phyloP scores from a whole-genome alignment of 2,888 invertebrate genomes.

The Alsophila aescularia region DNA sequence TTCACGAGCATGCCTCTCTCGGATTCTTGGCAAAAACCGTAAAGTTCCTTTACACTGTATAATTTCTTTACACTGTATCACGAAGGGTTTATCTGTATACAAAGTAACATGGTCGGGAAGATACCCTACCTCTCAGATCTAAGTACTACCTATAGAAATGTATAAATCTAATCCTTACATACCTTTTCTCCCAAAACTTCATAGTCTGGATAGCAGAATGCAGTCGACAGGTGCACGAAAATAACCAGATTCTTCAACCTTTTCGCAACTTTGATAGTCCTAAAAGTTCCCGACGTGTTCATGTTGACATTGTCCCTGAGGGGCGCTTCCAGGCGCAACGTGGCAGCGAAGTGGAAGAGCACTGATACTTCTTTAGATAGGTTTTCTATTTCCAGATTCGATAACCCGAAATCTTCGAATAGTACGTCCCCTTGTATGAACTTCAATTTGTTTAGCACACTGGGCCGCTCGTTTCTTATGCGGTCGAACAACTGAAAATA shows the following conservation, averaged over 20 bases:
- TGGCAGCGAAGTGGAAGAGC: conserved; percentile 97
- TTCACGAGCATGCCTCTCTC: no score
- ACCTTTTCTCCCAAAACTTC: conserved; percentile 73
- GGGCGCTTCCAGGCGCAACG: conserved; percentile 94
- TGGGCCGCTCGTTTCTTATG: conserved; percentile 86
- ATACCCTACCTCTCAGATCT: no score
- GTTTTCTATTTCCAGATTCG: conserved; percentile 81
- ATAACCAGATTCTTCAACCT: conserved; percentile 89
- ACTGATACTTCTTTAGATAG: conserved; percentile 89
- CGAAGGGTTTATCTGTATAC: no score
- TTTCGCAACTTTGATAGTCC: conserved; percentile 90
- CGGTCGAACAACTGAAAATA: conserved; percentile 87
- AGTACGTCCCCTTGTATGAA: conserved; percentile 90
- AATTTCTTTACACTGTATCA: no score
- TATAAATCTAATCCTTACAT: no score
- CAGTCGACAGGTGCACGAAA: conserved; percentile 96
- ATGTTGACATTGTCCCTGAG: conserved; percentile 93
- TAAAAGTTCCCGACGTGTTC: conserved; percentile 94
- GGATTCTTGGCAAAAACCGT: no score
- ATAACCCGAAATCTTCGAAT: conserved; percentile 86
- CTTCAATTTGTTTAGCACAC: conserved; percentile 88
- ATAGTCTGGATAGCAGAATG: conserved; percentile 97
- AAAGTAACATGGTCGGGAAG: no score
- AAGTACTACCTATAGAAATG: no score
- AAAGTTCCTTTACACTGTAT: no score